Evolutionary conservation across 2,888 invertebrate genomes (phyloP), one percentile per base, ranked within the genome.

Genomic region (Drosophila percnosoma): DNA sequence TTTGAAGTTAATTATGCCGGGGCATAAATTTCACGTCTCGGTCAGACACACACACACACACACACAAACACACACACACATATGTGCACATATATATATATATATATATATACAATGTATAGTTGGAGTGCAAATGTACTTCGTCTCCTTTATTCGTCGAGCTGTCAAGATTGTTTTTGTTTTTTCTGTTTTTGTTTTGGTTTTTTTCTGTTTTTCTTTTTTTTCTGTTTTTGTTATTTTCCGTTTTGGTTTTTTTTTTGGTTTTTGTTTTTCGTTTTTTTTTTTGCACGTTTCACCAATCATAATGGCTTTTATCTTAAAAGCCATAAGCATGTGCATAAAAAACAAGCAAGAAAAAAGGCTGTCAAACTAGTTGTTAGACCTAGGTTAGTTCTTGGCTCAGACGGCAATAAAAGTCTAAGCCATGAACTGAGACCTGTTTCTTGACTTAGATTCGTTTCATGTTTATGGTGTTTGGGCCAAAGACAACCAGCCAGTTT

Each of bases 1-100:
- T 90, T 90, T 79, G 89, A 88, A 87, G 86, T 85, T 88, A 90
- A 87, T 90, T 87, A 87, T 90, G 87, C 88, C 88, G 78, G 72
- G 76, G 90, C 90, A 85, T 87, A 85, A 87, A 87, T 85, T 85
- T 85, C 73, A 73, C 59, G 70, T 68, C 67, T 78, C 73, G 54
- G 45, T 53, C 73, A 72, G 69, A 38, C 54, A 60, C 18, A 74
- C 64, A 66, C 31, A 78, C 53, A 60, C 34, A 66, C 27, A 45
- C 27, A 45, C 13, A 40, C 24, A 54, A 11, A 61, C 27, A 78
- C 40, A 11, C 27, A 27, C 27, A 27, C 4, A 18, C 2, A 18
- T 15, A 6, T 38, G 24, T 38, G 13, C n/a, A n/a, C n/a, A n/a
- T 34, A 27, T 29, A 36, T n/a, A 38, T 38, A 49, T 34, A 42